Evolutionary conservation across 1,140 invertebrate genomes (phyloP).

Genomic region (Ips typographus): DNA sequence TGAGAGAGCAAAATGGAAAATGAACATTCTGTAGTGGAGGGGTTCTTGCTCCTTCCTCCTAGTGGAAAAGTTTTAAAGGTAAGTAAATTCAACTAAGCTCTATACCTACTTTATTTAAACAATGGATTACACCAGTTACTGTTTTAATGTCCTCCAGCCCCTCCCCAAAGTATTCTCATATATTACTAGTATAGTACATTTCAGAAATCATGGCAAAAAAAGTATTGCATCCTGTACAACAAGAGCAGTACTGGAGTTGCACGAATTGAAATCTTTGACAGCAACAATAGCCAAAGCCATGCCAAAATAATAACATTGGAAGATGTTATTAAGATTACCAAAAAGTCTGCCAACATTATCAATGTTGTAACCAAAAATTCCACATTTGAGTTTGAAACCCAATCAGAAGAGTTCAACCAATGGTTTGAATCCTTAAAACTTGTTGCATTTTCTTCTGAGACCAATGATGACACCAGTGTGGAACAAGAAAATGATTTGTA

Average conservation of each 20-base stretch:
- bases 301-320: slow-evolving; percentile 78
- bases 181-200: slow-evolving; percentile 11
- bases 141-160: too few relatives aligned
- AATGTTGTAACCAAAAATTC: slow-evolving; percentile 72
- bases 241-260: slow-evolving; percentile 81
- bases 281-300: slow-evolving; percentile 67
- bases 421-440: slow-evolving; percentile 78
- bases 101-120: too few relatives aligned
- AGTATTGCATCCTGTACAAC: slow-evolving; percentile 75
- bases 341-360: slow-evolving; percentile 62
- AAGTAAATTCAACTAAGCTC: slow-evolving; percentile 19
- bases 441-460: slow-evolving; percentile 77
- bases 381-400: slow-evolving; percentile 69
- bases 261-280: slow-evolving; percentile 80
- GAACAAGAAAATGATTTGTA: slow-evolving; percentile 88
- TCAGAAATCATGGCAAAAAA: slow-evolving; percentile 78
- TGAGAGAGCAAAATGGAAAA: slow-evolving; percentile 57
- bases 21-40: slow-evolving; percentile 66
- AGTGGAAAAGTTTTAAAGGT: slow-evolving; percentile 65
- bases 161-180: too few relatives aligned
- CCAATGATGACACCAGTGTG: slow-evolving; percentile 59
- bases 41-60: slow-evolving; percentile 68
- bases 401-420: slow-evolving; percentile 71
- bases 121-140: too few relatives aligned
- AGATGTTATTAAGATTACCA: slow-evolving; percentile 82